phyloP scores from a whole-genome alignment of 2,888 invertebrate genomes.

The Seira musarum region DNA sequence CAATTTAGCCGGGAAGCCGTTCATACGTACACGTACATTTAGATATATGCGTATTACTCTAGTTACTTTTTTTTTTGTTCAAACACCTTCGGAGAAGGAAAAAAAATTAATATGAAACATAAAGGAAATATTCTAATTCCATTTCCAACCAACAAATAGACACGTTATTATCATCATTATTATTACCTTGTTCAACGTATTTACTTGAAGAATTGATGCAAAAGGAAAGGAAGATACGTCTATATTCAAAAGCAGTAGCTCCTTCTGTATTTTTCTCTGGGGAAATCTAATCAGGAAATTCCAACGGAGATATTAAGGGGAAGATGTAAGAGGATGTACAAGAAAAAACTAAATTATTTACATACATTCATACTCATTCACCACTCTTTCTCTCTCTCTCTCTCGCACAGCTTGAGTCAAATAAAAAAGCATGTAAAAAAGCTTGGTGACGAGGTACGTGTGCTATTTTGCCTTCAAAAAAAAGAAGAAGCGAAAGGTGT shows the following conservation, averaged over 20 bases:
- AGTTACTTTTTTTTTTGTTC: background rate
- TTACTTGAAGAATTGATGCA: slow-evolving; percentile 9
- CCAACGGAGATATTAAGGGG: slow-evolving; percentile 25
- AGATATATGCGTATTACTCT: no score
- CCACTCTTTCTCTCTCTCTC: no score
- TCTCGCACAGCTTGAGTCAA: no score
- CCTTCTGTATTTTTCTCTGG: slow-evolving; percentile 34
- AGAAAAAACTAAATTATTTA: background rate
- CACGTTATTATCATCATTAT: background rate
- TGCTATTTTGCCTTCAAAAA: background rate
- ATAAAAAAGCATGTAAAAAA: no score
- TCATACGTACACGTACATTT: background rate
- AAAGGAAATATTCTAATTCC: slow-evolving; percentile 41
- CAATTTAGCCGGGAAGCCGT: background rate
- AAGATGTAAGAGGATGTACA: background rate
- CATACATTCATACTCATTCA: background rate
- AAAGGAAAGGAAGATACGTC: slow-evolving; percentile 4
- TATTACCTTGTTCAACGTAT: background rate
- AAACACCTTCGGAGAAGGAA: background rate
- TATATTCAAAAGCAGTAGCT: background rate
- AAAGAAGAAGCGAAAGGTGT: slow-evolving; percentile 9
- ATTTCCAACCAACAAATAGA: slow-evolving; percentile 2
- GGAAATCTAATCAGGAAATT: slow-evolving; percentile 61
- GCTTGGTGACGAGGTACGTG: no score
- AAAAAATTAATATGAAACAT: background rate